phyloP scores from a whole-genome alignment of 2,888 invertebrate genomes.

The Dryococelus australis region DNA sequence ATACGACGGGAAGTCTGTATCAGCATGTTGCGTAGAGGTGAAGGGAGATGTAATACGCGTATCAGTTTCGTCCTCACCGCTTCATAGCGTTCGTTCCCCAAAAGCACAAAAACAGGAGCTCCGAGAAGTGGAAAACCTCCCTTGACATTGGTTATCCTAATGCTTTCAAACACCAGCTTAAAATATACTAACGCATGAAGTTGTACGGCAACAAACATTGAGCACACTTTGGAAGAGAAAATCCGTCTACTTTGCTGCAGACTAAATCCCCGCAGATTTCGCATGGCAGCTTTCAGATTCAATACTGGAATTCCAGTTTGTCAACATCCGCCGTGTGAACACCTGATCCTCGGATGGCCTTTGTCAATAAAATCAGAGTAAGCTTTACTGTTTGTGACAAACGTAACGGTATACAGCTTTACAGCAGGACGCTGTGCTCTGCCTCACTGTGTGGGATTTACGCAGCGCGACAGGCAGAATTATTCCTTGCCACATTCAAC shows the following conservation, averaged over 20 bases:
- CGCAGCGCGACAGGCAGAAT: background rate
- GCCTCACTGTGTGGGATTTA: background rate
- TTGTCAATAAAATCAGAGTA: background rate
- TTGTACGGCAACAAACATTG: background rate
- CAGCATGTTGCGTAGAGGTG: no score
- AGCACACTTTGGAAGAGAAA: background rate
- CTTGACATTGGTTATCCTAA: no score
- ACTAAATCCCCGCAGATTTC: background rate
- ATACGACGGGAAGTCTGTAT: no score
- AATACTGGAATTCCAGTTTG: background rate
- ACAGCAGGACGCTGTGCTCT: background rate
- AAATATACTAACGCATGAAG: no score
- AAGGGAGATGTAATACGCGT: no score
- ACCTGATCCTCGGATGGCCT: background rate
- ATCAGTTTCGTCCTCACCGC: no score
- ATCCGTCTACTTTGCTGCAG: background rate
- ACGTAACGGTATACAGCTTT: background rate
- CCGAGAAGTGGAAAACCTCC: no score
- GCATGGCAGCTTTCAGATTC: background rate
- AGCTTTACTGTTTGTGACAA: background rate
- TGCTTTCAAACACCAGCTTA: no score
- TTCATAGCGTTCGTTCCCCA: no score
- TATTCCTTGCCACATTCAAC: no score
- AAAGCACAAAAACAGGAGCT: no score
- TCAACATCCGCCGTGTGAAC: background rate